Evolutionary conservation across 2,888 invertebrate species (phyloP).

Genomic region (Neuroscelio doddi): DNA sequence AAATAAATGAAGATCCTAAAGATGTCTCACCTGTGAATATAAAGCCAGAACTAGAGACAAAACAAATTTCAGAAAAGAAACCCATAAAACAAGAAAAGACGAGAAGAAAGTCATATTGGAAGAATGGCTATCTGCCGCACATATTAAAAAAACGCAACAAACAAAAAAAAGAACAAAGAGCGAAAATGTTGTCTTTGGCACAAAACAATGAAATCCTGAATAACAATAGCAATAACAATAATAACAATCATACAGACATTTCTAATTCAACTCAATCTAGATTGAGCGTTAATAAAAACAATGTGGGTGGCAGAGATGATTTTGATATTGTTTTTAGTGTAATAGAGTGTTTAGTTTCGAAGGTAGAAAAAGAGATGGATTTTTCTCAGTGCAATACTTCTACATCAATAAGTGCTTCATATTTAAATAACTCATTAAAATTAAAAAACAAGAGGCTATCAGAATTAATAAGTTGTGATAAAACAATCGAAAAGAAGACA

Average conservation of each 20-base stretch:
- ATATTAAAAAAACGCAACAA: constrained; percentile 30
- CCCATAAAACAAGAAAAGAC: constrained; percentile 15
- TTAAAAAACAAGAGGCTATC: too few species aligned
- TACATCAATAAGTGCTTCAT: too few species aligned
- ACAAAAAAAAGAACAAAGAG: constrained; percentile 32
- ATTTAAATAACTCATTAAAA: too few species aligned
- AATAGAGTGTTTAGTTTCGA: not conserved
- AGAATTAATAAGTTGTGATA: too few species aligned
- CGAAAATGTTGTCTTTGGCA: not conserved
- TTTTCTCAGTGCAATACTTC: too few species aligned
- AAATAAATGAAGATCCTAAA: constrained; percentile 30
- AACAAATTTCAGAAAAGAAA: constrained; percentile 9
- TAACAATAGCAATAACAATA: constrained; percentile 45
- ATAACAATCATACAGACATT: constrained; percentile 22
- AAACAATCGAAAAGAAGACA: too few species aligned
- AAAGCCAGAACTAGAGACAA: not conserved
- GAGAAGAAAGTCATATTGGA: constrained; percentile 57
- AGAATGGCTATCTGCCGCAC: constrained; percentile 54
- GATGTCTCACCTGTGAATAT: not conserved
- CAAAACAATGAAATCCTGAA: not conserved
- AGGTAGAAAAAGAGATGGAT: constrained; percentile 5
- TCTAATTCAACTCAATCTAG: too few species aligned
- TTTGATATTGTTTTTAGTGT: not conserved
- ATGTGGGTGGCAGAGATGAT: too few species aligned
- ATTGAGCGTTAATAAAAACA: too few species aligned